These are phyloP conservation scores for Musca vetustissima DNA, from an alignment of 1,140 invertebrate genomes.

Conservation along the genomic window DNA sequence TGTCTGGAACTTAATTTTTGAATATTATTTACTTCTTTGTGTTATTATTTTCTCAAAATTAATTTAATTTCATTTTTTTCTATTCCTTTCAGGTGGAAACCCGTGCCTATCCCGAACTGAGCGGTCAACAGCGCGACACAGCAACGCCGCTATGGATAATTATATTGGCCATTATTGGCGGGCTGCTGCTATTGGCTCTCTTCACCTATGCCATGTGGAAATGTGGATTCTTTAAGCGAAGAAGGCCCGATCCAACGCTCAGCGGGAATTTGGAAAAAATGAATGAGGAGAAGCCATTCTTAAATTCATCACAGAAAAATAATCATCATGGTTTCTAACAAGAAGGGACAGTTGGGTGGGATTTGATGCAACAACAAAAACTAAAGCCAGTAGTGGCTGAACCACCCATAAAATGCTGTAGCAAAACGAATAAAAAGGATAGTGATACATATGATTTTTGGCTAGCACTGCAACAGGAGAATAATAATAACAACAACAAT, in stretches of 20 bases:
- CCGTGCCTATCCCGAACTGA: slow-evolving; percentile 75
- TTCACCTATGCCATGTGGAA: slow-evolving; percentile 80
- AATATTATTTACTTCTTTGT: neutral
- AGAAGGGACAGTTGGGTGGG: slow-evolving; percentile 54
- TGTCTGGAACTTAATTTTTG: too few species aligned
- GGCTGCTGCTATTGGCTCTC: slow-evolving; percentile 75
- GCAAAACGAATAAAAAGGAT: slow-evolving; percentile 13
- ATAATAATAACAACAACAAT: slow-evolving; percentile 24
- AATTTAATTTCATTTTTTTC: neutral
- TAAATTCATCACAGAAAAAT: slow-evolving; percentile 36
- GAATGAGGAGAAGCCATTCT: slow-evolving; percentile 65
- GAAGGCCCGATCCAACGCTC: slow-evolving; percentile 76
- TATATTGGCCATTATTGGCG: slow-evolving; percentile 75
- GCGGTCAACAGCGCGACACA: slow-evolving; percentile 68
- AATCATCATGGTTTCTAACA: slow-evolving; percentile 52
- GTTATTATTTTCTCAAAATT: neutral
- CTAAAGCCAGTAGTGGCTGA: slow-evolving; percentile 33
- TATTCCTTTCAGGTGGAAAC: slow-evolving; percentile 71
- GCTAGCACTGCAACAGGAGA: slow-evolving; percentile 1
- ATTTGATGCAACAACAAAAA: slow-evolving; percentile 38
- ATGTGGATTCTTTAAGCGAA: slow-evolving; percentile 85
- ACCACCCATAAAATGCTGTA: slow-evolving; percentile 34
- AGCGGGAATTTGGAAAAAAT: slow-evolving; percentile 80
- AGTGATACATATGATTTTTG: slow-evolving; percentile 9
- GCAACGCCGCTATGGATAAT: slow-evolving; percentile 80